phyloP scores from a whole-genome alignment of 2,888 invertebrate genomes.

The Catocala sponsa region DNA sequence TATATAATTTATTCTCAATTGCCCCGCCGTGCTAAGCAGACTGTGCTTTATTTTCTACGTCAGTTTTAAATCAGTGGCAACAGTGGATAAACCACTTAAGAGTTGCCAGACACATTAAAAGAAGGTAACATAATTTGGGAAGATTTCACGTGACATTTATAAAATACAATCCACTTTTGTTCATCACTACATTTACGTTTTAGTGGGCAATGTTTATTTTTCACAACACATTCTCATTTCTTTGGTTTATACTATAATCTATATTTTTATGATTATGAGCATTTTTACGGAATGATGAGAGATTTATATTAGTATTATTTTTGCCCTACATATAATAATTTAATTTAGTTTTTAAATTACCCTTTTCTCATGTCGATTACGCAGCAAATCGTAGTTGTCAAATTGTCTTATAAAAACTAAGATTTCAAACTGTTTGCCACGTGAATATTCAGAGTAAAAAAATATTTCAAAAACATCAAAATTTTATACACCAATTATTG shows the following conservation, averaged over 20 bases:
- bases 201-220: conserved; percentile 15
- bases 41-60: conserved; percentile 35
- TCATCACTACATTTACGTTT: conserved; percentile 1
- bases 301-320: conserved; percentile 14
- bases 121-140: conserved; percentile 37
- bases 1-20: conserved; percentile 34
- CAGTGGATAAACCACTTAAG: conserved; percentile 26
- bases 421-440: conserved; percentile 40
- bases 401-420: conserved; percentile 12
- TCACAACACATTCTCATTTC: conserved; percentile 35
- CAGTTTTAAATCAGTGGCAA: conserved; percentile 32
- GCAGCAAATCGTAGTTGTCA: not conserved
- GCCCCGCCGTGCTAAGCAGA: conserved; percentile 73
- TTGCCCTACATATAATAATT: conserved; percentile 9
- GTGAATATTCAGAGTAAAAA: conserved; percentile 46
- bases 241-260: conserved; percentile 41
- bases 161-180: conserved; percentile 16
- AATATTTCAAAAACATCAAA: conserved; percentile 36
- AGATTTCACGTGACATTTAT: conserved; percentile 47
- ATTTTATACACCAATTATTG: conserved; percentile 52
- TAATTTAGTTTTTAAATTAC: conserved; percentile 1
- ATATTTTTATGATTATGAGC: conserved; percentile 24
- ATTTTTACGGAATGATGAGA: conserved; percentile 28
- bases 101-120: conserved; percentile 36
- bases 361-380: not conserved